Percentiles rank a stretch among this genome's conserved stretches.
Evolutionary conservation across 2,888 invertebrate species (phyloP).

Genomic region (Ormyrus nitidulus): DNA sequence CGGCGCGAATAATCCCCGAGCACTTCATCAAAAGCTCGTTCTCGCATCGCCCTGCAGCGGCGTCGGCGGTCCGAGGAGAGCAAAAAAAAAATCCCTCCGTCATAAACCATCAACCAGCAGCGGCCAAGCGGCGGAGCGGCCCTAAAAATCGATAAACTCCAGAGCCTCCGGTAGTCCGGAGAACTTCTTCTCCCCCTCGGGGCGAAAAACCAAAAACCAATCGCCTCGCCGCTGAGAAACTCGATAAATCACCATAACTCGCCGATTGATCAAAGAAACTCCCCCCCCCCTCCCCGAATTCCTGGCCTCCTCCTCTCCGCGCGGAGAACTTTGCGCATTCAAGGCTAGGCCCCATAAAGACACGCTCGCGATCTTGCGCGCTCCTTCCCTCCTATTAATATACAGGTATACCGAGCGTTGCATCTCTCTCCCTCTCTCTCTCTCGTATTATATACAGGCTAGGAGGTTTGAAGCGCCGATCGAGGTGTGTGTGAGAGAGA

Average conservation of each 20-base stretch:
- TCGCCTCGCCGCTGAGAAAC: slow-evolving; percentile 5
- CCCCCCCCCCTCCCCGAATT: slow-evolving; percentile 6
- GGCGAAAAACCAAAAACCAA: slow-evolving; percentile 38
- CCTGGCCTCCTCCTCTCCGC: not conserved
- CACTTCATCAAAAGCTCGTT: not conserved
- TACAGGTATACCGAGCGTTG: not conserved
- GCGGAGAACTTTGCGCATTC: slow-evolving; percentile 32
- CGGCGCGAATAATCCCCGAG: not conserved
- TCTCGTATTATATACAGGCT: not conserved
- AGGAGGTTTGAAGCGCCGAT: slow-evolving; percentile 20
- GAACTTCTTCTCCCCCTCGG: not conserved
- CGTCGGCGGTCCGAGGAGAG: too few species aligned
- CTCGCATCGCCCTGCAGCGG: not conserved
- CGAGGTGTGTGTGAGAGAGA: not conserved
- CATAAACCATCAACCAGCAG: not conserved
- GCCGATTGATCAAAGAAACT: slow-evolving; percentile 47
- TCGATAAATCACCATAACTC: slow-evolving; percentile 44
- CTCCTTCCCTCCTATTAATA: slow-evolving; percentile 1
- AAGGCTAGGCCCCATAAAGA: slow-evolving; percentile 35
- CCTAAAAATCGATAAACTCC: slow-evolving; percentile 28
- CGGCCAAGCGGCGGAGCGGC: not conserved
- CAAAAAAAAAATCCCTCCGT: not conserved
- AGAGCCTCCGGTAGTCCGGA: not conserved
- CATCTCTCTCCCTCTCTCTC: slow-evolving; percentile 4
- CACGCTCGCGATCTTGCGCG: not conserved